Conservation (phyloP, 2,797 vertebrate species). For the Enteromius mattozi region DNA sequence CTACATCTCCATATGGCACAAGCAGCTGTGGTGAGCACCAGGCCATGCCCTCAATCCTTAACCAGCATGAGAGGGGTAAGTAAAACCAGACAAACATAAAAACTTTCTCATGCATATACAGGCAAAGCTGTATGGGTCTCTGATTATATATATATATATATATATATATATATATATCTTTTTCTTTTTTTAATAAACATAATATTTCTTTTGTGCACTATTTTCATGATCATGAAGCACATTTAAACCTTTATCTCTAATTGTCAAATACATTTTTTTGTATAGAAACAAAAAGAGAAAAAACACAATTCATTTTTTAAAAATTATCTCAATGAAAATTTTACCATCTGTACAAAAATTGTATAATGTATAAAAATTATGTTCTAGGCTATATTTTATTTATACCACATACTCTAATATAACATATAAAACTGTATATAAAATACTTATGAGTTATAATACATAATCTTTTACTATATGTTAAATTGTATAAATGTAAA, state of each 20-base stretch:
- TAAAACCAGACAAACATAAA: constrained; percentile 49
- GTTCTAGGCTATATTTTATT: no score
- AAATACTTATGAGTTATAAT: background rate
- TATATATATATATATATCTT: background rate
- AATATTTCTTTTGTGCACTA: background rate
- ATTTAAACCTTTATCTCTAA: background rate
- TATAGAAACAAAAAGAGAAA: no score
- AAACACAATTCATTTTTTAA: no score
- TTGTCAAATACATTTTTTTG: background rate
- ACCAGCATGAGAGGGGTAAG: constrained; percentile 66
- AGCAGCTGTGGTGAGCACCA: constrained; percentile 77
- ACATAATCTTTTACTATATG: background rate
- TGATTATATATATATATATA: background rate
- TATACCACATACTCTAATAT: background rate
- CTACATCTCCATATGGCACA: constrained; percentile 77
- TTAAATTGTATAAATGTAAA: background rate
- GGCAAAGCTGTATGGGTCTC: background rate
- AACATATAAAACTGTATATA: background rate
- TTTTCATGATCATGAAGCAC: background rate
- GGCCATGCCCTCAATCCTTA: constrained; percentile 74
- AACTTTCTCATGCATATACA: constrained; percentile 17
- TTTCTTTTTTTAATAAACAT: background rate
- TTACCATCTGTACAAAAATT: no score
- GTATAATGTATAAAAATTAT: no score
- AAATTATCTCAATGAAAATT: background rate